Evolutionary conservation across 2,888 invertebrate genomes (phyloP), one percentile per base, ranked within the genome.

Genomic region (Heliothis peltigera): DNA sequence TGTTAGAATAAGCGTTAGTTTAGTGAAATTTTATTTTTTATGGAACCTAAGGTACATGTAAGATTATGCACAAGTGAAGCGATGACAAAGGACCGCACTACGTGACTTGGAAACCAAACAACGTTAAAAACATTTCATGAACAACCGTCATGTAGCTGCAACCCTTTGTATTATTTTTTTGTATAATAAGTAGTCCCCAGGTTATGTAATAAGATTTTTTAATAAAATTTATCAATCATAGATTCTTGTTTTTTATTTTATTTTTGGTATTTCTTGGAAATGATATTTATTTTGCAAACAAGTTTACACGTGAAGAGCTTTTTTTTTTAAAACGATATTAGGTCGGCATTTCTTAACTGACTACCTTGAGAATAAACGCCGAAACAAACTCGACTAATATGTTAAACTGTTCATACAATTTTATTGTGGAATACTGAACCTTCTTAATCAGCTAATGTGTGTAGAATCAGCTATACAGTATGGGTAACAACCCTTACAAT

Each of bases 1-100:
- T 91, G 56, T 82, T 89, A 89, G 85, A 63, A 55, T 92, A 92
- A 91, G 90, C 44, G 21, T 65, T 75, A 79, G 79, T 63, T 72
- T 77, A 80, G 72, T 81, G 70, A 61, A 81, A 73, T 68, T 39
- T 82, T 82, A 84, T 85, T 86, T 85, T 74, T 84, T 84, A 79
- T 83, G 76, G 65, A 48, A 75, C 59, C 72, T 81, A 77, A 83
- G 78, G 67, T 77, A 80, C 48, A 70, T 77, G 79, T 70, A 68
- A 73, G 69, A 73, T 61, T 60, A 73, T 82, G 85, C 85, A 84
- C 84, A 84, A 79, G 77, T 78, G 64, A 67, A 72, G 68, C 66
- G 49, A 68, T 46, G 35, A 52, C 58, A 64, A 67, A 56, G 57
- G 22, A 53, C 48, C 18, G 28, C 58, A 51, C 69, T 79, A 56